Evolutionary conservation across 2,888 invertebrate genomes (phyloP), one percentile per base, ranked within the genome.

Genomic region (Perdita meconis): DNA sequence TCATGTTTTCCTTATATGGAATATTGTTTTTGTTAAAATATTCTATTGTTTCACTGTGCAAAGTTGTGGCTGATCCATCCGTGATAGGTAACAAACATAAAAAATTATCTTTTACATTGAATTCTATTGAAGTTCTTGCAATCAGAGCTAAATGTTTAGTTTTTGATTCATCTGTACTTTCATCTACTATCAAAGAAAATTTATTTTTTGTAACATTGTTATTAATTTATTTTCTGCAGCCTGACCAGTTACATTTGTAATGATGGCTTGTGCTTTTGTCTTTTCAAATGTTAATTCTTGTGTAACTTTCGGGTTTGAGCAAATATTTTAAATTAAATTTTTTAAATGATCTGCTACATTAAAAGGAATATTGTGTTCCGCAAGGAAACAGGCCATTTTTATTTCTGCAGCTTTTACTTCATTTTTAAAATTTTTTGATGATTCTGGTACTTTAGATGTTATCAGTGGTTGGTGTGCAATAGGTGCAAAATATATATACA

Each of bases 331-430:
- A 12, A 42, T 42, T 42, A 42, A 42, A 42, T 42, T 0, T 16
- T 10, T 42, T 8, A 42, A 12, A 16, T 42, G 42, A 10, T 16
- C n/a, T 12, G 42, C 42, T 12, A 42, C 42, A 16, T 42, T 42
- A 5, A 42, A 42, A n/a, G 42, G 16, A 2, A 42, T 44, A 44
- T 44, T 44, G 16, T 44, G 42, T 12, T 44, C 42, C 12, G 16
- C 12, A 44, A 44, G 42, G 42, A 44, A 19, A 6, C 42, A n/a
- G n/a, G 42, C 42, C n/a, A 44, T 44, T 44, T 44, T 44, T 44
- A 44, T 44, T 44, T 19, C 42, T 16, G 13, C 42, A n/a, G 16
- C 6, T 12, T 44, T 44, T n/a, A 2, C 42, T 44, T 44, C 42
- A 8, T 16, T 12, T 44, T 44, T 44, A 16, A 44, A 44, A 44